Evolutionary conservation across 1,140 invertebrate species (phyloP), one percentile per base, ranked within the genome.

Genomic region (Hyposmocoma kahamanoa): DNA sequence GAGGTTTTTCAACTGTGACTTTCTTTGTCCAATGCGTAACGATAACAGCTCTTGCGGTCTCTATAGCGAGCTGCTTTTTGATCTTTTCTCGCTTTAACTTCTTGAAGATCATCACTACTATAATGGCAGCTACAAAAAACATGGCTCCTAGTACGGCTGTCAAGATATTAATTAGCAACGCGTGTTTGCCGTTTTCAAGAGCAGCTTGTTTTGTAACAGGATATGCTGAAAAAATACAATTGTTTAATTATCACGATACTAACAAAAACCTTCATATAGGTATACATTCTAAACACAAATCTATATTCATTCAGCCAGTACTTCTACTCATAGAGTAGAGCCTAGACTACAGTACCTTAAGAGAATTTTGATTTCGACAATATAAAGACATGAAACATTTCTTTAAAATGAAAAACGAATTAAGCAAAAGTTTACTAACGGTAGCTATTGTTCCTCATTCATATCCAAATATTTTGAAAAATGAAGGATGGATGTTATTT

Each of bases 21-120:
- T 96, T 97, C 62, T 96, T 96, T 10, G 93, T 94, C 92, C 93
- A 95, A 60, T 95, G 93, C 42, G 94, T 93, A 3, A 95, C 91
- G 5, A 92, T 91, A 1, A 91, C 92, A 1, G 91, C 91, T 45
- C 91, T 84, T 0, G 92, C 91, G 0, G 92, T 93, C 71, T 95
- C 93, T 46, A 95, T 91, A 0, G 92, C 93, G 49, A 93, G 72
- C 34, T 94, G 84, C 62, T 95, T 95, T 68, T 95, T 92, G 56
- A 92, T 88, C 65, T 92, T 93, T 67, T 93, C 92, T 34, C 91
- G 73, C 48, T 88, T 88, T 22, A 89, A 50, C 28, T 88, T 89
- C 22, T 88, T 88, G 47, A 89, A 85, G 47, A 89, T 83, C 67
- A 86, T 88, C 18, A 89, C 75, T 3, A 89, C 87, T 42, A 92